Conservation (phyloP, 2,797 vertebrate species). For the Pelobates cultripes region DNA sequence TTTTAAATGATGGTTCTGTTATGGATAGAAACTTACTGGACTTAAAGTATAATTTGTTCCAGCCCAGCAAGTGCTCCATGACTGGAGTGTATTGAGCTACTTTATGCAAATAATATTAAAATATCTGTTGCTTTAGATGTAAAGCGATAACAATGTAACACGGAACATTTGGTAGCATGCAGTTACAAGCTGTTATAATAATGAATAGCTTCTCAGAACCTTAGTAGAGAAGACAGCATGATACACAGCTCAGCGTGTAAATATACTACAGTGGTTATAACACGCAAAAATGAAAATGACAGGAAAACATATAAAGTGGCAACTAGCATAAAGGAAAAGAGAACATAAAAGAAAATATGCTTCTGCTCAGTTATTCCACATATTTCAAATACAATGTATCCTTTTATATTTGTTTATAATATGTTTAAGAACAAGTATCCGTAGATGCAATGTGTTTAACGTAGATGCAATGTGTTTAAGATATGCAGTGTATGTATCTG, state of each 20-base stretch:
- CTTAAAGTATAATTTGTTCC: slow-evolving; percentile 26
- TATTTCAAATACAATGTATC: slow-evolving; percentile 15
- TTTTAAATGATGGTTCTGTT: slow-evolving; percentile 16
- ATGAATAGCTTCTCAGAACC: slow-evolving; percentile 46
- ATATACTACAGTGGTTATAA: slow-evolving; percentile 33
- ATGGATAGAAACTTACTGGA: slow-evolving; percentile 17
- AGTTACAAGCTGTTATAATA: slow-evolving; percentile 53
- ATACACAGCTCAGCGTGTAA: slow-evolving; percentile 47
- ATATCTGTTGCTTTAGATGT: slow-evolving; percentile 47
- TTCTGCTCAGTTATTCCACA: slow-evolving; percentile 26
- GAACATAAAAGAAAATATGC: slow-evolving; percentile 27
- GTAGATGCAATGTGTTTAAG: too few relatives aligned
- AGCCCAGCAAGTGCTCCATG: slow-evolving; percentile 40
- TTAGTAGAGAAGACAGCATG: slow-evolving; percentile 29
- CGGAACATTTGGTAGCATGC: slow-evolving; percentile 53
- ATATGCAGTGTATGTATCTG: too few relatives aligned
- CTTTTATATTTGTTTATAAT: slow-evolving; percentile 22
- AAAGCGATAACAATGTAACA: slow-evolving; percentile 47
- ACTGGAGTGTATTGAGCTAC: slow-evolving; percentile 30
- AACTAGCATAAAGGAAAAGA: slow-evolving; percentile 26
- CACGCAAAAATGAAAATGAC: slow-evolving; percentile 41
- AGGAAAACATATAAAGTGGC: slow-evolving; percentile 46
- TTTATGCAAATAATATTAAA: slow-evolving; percentile 53
- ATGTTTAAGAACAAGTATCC: too few relatives aligned
- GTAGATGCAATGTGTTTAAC: too few relatives aligned